These are phyloP conservation scores for Lepidonotus clava DNA, from an alignment of 2,888 invertebrate species.

Conservation along the genomic window DNA sequence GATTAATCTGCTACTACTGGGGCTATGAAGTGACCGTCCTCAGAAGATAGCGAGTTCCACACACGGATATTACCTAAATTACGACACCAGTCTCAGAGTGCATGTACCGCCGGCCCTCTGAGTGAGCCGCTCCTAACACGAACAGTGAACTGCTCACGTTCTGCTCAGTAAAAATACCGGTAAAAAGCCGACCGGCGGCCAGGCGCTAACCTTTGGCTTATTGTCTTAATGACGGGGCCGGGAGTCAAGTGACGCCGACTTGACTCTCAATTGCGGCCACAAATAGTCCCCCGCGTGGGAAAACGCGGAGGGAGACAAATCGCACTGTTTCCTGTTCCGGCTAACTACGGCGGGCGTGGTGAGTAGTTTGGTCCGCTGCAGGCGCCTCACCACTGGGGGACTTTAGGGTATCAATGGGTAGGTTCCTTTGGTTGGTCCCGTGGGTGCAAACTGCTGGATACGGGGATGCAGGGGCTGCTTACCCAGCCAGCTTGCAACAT, in stretches of 20 bases:
- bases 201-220: conserved; percentile 33
- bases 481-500: too few species aligned
- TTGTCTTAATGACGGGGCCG: conserved; percentile 5
- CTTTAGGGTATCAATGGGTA: too few species aligned
- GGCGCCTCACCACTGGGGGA: too few species aligned
- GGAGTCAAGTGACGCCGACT: background rate
- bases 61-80: background rate
- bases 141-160: background rate
- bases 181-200: background rate
- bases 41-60: too few species aligned
- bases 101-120: background rate
- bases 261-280: conserved; percentile 11
- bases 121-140: background rate
- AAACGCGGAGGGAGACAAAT: background rate
- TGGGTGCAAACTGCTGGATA: too few species aligned
- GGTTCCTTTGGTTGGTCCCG: too few species aligned
- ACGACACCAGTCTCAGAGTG: background rate
- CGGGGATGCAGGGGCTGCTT: too few species aligned
- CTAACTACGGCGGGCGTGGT: too few species aligned
- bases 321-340: too few species aligned
- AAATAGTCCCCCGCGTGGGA: background rate
- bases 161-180: background rate
- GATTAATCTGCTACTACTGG: too few species aligned
- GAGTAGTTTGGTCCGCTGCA: too few species aligned
- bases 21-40: too few species aligned